phyloP scores from a whole-genome alignment of 2,113 vertebrate species.

The Sigmodon hispidus region DNA sequence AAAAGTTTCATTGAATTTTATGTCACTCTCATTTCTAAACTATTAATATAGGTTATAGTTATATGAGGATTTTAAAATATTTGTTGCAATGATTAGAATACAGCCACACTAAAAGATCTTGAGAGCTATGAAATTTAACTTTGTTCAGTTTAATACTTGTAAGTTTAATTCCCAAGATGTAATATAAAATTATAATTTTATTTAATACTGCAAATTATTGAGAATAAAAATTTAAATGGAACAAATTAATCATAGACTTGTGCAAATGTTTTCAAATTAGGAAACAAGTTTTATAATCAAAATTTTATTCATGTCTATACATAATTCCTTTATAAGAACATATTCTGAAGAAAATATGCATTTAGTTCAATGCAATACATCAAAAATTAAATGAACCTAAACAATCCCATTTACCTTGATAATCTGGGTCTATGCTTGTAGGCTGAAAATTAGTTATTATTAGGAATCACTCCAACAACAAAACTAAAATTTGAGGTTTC shows the following conservation, averaged over 20 bases:
- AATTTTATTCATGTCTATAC: conserved; percentile 62
- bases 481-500: not conserved
- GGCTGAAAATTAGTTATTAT: not conserved
- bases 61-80: conserved; percentile 50
- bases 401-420: conserved; percentile 21
- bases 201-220: conserved; percentile 59
- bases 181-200: conserved; percentile 58
- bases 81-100: conserved; percentile 72
- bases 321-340: conserved; percentile 50
- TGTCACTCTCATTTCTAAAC: conserved; percentile 75
- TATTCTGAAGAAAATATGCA: conserved; percentile 38
- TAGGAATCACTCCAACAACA: conserved; percentile 14
- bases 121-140: conserved; percentile 23
- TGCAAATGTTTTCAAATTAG: conserved; percentile 55
- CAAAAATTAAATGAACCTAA: conserved; percentile 20
- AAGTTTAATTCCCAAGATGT: not conserved
- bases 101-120: conserved; percentile 44
- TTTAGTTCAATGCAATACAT: conserved; percentile 1
- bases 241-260: conserved; percentile 65
- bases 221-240: conserved; percentile 46
- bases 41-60: conserved; percentile 70
- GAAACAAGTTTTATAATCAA: conserved; percentile 65
- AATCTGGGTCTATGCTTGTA: not conserved
- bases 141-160: conserved; percentile 57
- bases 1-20: conserved; percentile 80